These are phyloP conservation scores for Papilio polyxenes DNA, from an alignment of 1,140 invertebrate genomes.

Conservation along the genomic window DNA sequence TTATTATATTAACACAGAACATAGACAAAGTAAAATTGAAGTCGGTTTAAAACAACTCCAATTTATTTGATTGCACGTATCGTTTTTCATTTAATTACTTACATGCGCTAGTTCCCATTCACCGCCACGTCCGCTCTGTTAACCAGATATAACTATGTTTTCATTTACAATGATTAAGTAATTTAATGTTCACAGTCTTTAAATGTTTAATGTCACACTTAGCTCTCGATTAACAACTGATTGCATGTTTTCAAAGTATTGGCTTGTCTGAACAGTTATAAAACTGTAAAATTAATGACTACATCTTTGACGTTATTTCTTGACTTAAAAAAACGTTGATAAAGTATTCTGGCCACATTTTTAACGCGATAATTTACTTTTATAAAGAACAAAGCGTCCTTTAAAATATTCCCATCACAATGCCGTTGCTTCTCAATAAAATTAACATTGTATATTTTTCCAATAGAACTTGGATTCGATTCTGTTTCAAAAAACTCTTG, in stretches of 20 bases:
- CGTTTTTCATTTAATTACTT: constrained; percentile 4
- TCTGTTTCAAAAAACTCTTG: constrained; percentile 4
- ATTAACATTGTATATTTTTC: constrained; percentile 27
- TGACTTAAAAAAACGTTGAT: background rate
- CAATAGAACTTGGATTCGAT: constrained; percentile 19
- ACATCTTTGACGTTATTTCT: background rate
- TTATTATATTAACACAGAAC: background rate
- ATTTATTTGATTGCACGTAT: background rate
- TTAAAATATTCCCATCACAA: constrained; percentile 26
- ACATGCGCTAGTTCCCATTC: background rate
- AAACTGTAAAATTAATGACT: too few relatives aligned
- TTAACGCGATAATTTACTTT: constrained; percentile 21
- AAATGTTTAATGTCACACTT: too few relatives aligned
- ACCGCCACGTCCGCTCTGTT: background rate
- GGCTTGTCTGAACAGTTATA: too few relatives aligned
- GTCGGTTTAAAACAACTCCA: background rate
- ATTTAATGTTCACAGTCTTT: too few relatives aligned
- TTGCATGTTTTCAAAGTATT: too few relatives aligned
- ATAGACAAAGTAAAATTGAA: background rate
- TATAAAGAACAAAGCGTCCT: constrained; percentile 23
- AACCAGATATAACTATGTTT: background rate
- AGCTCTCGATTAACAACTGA: too few relatives aligned
- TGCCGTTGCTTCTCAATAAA: background rate
- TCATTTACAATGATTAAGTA: background rate
- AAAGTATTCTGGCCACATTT: background rate